phyloP scores from a whole-genome alignment of 2,888 invertebrate species.

The Lepidochitona cinerea region DNA sequence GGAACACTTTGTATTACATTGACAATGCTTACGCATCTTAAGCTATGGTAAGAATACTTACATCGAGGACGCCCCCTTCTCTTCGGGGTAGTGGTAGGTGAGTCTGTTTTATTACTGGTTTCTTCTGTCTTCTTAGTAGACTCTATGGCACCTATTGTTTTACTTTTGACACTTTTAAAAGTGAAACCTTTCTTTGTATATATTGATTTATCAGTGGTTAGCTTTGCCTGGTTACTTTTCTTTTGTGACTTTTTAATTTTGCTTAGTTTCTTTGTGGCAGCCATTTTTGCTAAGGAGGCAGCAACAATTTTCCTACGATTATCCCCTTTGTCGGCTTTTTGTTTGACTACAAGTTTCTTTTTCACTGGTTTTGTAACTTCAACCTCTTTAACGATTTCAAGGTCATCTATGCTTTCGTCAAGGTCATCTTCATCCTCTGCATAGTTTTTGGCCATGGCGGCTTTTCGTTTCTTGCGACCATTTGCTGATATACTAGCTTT shows the following conservation, averaged over 20 bases:
- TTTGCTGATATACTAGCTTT: not conserved
- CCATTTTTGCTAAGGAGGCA: not conserved
- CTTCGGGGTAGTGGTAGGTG: too few relatives aligned
- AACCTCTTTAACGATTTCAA: not conserved
- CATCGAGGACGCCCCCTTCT: too few relatives aligned
- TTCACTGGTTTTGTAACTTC: not conserved
- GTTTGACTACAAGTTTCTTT: not conserved
- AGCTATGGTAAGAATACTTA: too few relatives aligned
- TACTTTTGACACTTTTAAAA: too few relatives aligned
- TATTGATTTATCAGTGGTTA: too few relatives aligned
- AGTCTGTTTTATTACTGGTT: too few relatives aligned
- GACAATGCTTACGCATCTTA: too few relatives aligned
- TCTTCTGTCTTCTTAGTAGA: too few relatives aligned
- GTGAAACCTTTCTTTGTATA: too few relatives aligned
- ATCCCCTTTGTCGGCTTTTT: not conserved
- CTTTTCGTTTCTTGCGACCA: not conserved
- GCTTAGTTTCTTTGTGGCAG: not conserved
- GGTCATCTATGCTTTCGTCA: not conserved
- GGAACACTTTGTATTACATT: too few relatives aligned
- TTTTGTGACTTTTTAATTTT: not conserved
- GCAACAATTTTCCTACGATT: conserved; percentile 1
- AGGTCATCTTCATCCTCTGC: not conserved
- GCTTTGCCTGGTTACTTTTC: not conserved
- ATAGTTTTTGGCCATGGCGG: not conserved
- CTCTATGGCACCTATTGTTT: too few relatives aligned